These are phyloP conservation scores for Trematocara stigmaticum DNA, from an alignment of 2,113 vertebrate species.

Conservation along the genomic window DNA sequence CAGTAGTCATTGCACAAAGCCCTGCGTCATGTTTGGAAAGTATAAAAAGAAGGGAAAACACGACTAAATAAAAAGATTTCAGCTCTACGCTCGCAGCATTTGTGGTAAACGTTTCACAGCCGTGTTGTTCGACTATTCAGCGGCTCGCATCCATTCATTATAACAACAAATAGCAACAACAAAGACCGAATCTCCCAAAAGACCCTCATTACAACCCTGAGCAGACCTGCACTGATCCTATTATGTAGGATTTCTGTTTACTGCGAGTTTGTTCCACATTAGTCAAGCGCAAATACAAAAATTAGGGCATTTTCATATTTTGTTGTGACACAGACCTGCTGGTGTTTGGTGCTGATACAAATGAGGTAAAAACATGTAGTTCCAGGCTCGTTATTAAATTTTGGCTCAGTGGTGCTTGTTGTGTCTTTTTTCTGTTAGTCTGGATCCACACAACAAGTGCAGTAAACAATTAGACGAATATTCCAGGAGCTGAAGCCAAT, in stretches of 20 bases:
- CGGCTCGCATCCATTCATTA: background rate
- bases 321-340: background rate
- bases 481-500: background rate
- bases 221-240: background rate
- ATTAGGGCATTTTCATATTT: background rate
- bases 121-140: background rate
- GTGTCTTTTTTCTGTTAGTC: background rate
- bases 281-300: background rate
- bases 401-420: background rate
- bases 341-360: background rate
- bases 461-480: background rate
- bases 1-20: background rate
- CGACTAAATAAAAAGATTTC: rapidly evolving
- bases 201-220: background rate
- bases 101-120: background rate
- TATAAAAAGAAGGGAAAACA: background rate
- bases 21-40: background rate
- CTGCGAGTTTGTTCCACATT: background rate
- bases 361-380: background rate
- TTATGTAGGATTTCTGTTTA: background rate
- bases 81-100: background rate
- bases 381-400: background rate
- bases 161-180: background rate
- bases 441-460: background rate
- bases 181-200: background rate